phyloP scores from a whole-genome alignment of 2,888 invertebrate species.

The Lysandra bellargus region DNA sequence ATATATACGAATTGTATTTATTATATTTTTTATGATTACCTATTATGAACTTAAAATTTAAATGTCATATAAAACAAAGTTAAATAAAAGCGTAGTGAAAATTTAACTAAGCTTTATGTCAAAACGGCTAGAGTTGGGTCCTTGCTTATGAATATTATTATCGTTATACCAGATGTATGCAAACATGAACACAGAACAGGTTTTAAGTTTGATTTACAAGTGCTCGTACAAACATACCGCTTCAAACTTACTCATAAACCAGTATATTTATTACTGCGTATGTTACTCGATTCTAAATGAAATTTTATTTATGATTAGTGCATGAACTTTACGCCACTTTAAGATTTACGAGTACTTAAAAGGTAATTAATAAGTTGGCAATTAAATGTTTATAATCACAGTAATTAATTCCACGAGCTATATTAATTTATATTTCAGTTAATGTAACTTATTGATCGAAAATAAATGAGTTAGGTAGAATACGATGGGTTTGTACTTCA shows the following conservation, averaged over 20 bases:
- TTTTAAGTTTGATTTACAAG: conserved; percentile 47
- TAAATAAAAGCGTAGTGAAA: neutral
- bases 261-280: conserved; percentile 14
- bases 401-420: neutral
- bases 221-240: conserved; percentile 43
- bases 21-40: too few species aligned
- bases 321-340: conserved; percentile 1
- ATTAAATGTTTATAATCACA: conserved; percentile 19
- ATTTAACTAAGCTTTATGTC: conserved; percentile 36
- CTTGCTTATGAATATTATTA: conserved; percentile 45
- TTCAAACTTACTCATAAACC: conserved; percentile 11
- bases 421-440: too few species aligned
- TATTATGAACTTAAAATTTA: neutral
- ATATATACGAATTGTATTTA: too few species aligned
- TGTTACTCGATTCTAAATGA: neutral
- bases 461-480: too few species aligned
- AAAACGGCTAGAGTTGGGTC: conserved; percentile 38
- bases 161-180: conserved; percentile 44
- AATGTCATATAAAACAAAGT: neutral
- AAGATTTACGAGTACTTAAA: conserved; percentile 33
- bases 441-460: too few species aligned
- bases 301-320: neutral
- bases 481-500: too few species aligned
- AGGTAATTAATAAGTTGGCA: conserved; percentile 34
- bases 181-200: conserved; percentile 46